phyloP scores from a whole-genome alignment of 2,888 invertebrate genomes.

The Saturnia japonica region DNA sequence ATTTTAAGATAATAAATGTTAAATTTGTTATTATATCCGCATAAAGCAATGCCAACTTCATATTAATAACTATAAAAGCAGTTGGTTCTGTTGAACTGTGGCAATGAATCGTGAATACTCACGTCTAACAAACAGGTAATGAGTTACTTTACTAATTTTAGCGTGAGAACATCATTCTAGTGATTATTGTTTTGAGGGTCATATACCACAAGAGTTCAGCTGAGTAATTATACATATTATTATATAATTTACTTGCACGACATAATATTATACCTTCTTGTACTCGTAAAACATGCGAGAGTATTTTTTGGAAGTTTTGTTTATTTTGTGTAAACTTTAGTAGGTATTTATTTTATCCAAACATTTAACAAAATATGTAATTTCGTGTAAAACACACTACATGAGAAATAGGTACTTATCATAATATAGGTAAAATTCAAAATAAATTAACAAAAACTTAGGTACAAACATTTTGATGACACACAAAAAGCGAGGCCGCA shows the following conservation, averaged over 20 bases:
- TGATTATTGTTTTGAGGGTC: conserved; percentile 67
- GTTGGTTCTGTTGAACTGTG: conserved; percentile 41
- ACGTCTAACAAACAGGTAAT: not conserved
- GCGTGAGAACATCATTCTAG: conserved; percentile 66
- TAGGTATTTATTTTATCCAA: not conserved
- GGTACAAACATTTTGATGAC: not conserved
- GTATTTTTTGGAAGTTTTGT: not conserved
- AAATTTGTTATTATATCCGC: not conserved
- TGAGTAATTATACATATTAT: not conserved
- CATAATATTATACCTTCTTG: not conserved
- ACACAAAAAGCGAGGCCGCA: not conserved
- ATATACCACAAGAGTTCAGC: conserved; percentile 23
- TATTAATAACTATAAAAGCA: conserved; percentile 5
- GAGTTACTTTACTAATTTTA: conserved; percentile 24
- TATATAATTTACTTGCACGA: not conserved
- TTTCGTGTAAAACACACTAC: too few species aligned
- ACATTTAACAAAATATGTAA: too few species aligned
- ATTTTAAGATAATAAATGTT: not conserved
- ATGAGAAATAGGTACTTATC: not conserved
- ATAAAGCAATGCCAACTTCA: not conserved
- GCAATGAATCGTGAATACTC: conserved; percentile 46
- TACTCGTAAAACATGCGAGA: not conserved
- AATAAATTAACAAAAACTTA: not conserved
- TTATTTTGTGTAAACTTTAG: not conserved
- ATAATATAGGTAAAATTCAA: not conserved